phyloP scores from a whole-genome alignment of 2,113 vertebrate species.

The Oenanthe melanoleuca region DNA sequence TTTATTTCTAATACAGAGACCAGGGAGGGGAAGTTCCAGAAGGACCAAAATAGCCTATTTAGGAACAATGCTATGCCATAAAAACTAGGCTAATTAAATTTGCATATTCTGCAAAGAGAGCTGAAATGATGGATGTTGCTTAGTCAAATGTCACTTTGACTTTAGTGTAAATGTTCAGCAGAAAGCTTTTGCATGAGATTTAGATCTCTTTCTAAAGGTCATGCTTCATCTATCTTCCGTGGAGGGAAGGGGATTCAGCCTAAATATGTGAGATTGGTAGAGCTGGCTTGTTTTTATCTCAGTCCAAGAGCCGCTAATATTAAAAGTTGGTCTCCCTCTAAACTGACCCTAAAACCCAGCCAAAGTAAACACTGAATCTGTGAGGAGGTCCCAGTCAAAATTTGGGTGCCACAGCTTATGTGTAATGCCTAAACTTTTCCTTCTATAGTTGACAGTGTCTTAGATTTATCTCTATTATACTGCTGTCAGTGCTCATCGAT shows the following conservation, averaged over 20 bases:
- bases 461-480: constrained; percentile 65
- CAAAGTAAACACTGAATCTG: background rate
- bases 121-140: constrained; percentile 7
- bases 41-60: background rate
- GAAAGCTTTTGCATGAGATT: constrained; percentile 7
- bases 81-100: constrained; percentile 23
- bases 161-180: background rate
- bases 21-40: background rate
- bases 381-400: background rate
- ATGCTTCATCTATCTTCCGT: background rate
- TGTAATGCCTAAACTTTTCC: constrained; percentile 16
- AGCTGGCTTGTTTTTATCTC: background rate
- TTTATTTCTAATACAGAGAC: background rate
- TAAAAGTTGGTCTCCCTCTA: background rate
- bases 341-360: background rate
- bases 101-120: constrained; percentile 17
- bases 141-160: constrained; percentile 23
- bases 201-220: background rate
- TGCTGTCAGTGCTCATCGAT: constrained; percentile 49
- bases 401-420: background rate
- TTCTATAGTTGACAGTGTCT: constrained; percentile 5
- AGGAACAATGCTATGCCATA: background rate
- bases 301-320: background rate
- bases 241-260: background rate
- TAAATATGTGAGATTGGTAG: background rate